Evolutionary conservation across 2,888 invertebrate genomes (phyloP).

Genomic region (Watsonalla cultraria): DNA sequence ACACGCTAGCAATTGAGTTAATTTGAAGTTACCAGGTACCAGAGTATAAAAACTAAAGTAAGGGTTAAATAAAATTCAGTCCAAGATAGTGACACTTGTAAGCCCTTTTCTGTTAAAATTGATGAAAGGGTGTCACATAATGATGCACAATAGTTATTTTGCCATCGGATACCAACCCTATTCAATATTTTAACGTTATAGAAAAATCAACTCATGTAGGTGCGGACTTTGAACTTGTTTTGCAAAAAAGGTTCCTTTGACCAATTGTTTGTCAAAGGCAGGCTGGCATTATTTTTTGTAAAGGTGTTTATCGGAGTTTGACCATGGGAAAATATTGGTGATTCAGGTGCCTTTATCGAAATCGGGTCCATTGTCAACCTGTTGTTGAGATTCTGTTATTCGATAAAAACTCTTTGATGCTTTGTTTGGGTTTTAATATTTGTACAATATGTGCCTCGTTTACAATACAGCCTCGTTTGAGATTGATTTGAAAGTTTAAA

Average conservation of each 20-base stretch:
- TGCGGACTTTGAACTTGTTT: slow-evolving; percentile 62
- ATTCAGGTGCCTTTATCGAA: slow-evolving; percentile 70
- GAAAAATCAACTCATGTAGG: slow-evolving; percentile 62
- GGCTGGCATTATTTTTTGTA: slow-evolving; percentile 64
- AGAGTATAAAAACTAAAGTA: slow-evolving; percentile 12
- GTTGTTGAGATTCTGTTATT: slow-evolving; percentile 41
- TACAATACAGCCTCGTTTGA: not conserved
- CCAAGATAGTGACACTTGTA: slow-evolving; percentile 69
- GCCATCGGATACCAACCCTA: slow-evolving; percentile 58
- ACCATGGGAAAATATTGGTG: slow-evolving; percentile 76
- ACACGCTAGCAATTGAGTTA: not conserved
- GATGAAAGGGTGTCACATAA: slow-evolving; percentile 70
- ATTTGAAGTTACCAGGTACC: not conserved
- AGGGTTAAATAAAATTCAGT: slow-evolving; percentile 17
- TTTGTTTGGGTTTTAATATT: slow-evolving; percentile 39
- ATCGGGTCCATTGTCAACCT: slow-evolving; percentile 63
- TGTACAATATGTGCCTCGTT: slow-evolving; percentile 3
- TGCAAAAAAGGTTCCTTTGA: slow-evolving; percentile 68
- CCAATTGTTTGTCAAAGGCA: slow-evolving; percentile 74
- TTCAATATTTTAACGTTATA: slow-evolving; percentile 68
- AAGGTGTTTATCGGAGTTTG: slow-evolving; percentile 72
- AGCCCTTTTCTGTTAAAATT: slow-evolving; percentile 73
- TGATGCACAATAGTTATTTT: slow-evolving; percentile 73
- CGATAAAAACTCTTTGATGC: slow-evolving; percentile 52
- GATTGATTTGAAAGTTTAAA: slow-evolving; percentile 10